Evolutionary conservation across 2,888 invertebrate species (phyloP), one percentile per base, ranked within the genome.

Genomic region (Willowsia nigromaculata): DNA sequence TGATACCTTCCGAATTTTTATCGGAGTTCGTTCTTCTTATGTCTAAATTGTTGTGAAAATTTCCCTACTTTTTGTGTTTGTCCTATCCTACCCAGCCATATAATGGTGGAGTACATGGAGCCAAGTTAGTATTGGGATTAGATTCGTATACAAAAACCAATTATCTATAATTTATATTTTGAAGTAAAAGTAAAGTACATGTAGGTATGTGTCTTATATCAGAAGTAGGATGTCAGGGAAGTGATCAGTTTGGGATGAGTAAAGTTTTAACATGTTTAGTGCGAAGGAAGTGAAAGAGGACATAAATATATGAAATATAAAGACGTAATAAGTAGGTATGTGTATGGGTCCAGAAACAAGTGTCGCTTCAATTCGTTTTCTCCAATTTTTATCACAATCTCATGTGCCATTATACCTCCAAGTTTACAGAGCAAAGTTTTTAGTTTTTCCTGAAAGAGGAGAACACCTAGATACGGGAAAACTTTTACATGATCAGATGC

Each of bases 401-500:
- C 50, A 3, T 50, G 50, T 50, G 18, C 50, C 6, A 50, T 5
- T 50, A 43, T 9, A 13, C 50, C 50, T 11, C 25, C 59, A 59
- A 25, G 25, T 59, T 65, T 30, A 15, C 4, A 33, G n/a, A 4
- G 68, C 3, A 68, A 2, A 18, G 18, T 13, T 13, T 43, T 9
- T 43, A n/a, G 62, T 15, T 13, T 37, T n/a, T 22, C 18, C 9
- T 25, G 27, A 11, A 62, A 62, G 30, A 7, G 30, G 27, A 30
- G 56, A 27, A 27, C 3, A 27, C 11, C 25, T 0, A 5, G 62
- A 62, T 5, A 30, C 13, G n/a, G 33, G 30, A 33, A n/a, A 33
- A 65, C n/a, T 76, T 76, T n/a, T 76, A 76, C 27, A 76, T 47
- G 50, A 50, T 50, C 50, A 50, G 30, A 50, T 76, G 30, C 18